A percentile compares a stretch with the other conserved stretches of the same genome.
Evolutionary conservation across 2,797 vertebrate genomes (phyloP).

Genomic region (Darevskia nairensis): DNA sequence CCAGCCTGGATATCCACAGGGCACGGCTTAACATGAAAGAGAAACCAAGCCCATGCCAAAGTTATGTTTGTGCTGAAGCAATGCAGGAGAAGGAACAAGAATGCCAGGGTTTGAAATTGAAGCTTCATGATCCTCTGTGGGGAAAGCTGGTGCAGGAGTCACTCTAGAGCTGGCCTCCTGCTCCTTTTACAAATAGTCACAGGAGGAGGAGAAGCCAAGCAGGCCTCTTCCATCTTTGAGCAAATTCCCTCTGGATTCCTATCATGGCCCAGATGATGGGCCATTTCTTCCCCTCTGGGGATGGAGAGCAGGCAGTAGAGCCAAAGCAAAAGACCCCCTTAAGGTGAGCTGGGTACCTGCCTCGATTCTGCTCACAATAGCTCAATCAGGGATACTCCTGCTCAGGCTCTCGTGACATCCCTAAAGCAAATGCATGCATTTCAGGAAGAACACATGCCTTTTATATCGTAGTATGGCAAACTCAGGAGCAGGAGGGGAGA

Average conservation of each 20-base stretch:
- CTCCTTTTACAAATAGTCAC: too few relatives aligned
- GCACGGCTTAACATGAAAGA: constrained; percentile 33
- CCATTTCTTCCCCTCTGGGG: too few relatives aligned
- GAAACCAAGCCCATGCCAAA: constrained; percentile 13
- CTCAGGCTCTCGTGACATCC: not conserved
- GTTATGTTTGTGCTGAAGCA: not conserved
- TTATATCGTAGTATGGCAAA: not conserved
- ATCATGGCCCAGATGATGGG: not conserved
- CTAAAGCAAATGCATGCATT: not conserved
- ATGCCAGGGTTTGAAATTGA: not conserved
- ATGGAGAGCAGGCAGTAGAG: not conserved
- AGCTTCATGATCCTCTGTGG: not conserved
- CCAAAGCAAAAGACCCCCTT: not conserved
- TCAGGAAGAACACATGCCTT: not conserved
- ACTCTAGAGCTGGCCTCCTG: not conserved
- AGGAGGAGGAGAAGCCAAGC: not conserved
- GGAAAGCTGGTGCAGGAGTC: not conserved
- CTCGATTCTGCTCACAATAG: not conserved
- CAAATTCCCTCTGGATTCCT: too few relatives aligned
- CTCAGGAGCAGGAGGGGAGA: not conserved
- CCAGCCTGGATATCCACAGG: constrained; percentile 25
- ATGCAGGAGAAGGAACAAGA: not conserved
- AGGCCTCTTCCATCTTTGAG: not conserved
- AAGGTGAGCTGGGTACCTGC: not conserved
- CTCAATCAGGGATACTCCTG: not conserved